phyloP scores from a whole-genome alignment of 2,888 invertebrate genomes.

The Ophion slaviceki region DNA sequence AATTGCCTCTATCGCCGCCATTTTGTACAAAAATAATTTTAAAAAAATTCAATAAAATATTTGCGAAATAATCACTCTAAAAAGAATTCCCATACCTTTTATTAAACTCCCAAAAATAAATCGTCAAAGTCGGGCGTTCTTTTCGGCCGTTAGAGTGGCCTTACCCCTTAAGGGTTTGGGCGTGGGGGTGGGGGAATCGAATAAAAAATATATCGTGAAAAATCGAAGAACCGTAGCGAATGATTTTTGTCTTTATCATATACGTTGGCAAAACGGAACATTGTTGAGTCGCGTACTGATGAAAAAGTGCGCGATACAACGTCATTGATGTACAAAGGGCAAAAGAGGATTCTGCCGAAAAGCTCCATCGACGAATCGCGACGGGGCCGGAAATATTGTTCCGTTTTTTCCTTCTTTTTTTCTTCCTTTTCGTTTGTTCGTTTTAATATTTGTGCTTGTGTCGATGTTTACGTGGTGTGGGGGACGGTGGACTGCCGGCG shows the following conservation, averaged over 20 bases:
- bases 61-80: too few species aligned
- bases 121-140: too few species aligned
- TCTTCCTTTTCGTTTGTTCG: neutral
- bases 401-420: neutral
- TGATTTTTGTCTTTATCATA: neutral
- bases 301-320: neutral
- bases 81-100: too few species aligned
- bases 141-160: too few species aligned
- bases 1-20: too few species aligned
- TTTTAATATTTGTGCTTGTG: constrained; percentile 85
- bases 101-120: too few species aligned
- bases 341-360: neutral
- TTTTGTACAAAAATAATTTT: too few species aligned
- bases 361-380: neutral
- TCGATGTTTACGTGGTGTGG: constrained; percentile 84
- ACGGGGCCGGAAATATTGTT: neutral
- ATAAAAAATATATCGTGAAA: constrained; percentile 18
- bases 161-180: too few species aligned
- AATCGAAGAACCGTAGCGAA: constrained; percentile 2
- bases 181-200: neutral
- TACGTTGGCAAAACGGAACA: neutral
- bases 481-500: constrained; percentile 82
- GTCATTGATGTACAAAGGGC: neutral
- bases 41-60: too few species aligned
- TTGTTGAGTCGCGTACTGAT: neutral